Evolutionary conservation across 2,113 vertebrate genomes (phyloP).

Genomic region (Agapornis roseicollis): DNA sequence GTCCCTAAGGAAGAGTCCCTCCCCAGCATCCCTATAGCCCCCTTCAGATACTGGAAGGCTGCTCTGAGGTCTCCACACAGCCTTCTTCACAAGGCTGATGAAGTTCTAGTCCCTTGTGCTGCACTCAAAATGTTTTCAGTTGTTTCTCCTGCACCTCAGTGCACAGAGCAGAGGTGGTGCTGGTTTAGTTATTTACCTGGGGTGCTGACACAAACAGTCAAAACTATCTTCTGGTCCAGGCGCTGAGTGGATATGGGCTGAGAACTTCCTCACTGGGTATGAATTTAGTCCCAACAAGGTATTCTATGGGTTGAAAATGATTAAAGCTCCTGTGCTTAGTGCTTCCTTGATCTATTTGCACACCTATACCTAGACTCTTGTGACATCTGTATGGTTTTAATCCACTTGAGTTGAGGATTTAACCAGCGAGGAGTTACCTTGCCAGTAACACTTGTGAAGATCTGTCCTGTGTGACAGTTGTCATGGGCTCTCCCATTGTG

Average conservation of each 20-base stretch:
- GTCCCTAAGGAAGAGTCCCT: no score
- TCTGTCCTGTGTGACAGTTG: not conserved
- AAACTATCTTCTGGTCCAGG: not conserved
- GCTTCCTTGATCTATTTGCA: not conserved
- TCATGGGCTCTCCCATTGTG: not conserved
- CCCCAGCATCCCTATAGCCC: no score
- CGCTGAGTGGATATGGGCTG: not conserved
- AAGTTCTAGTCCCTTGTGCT: not conserved
- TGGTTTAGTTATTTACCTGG: not conserved
- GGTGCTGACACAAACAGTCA: not conserved
- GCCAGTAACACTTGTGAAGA: not conserved
- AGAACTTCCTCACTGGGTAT: not conserved
- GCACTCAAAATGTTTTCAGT: not conserved
- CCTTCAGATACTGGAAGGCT: not conserved
- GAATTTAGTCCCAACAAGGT: not conserved
- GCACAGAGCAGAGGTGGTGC: not conserved
- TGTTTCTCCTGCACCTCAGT: not conserved
- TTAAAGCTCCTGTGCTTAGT: not conserved
- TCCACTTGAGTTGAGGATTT: not conserved
- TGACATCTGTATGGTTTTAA: not conserved
- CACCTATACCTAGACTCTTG: not conserved
- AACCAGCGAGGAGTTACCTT: not conserved
- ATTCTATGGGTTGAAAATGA: not conserved
- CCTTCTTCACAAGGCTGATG: not conserved
- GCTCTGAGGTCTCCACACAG: not conserved